These are phyloP conservation scores for Diprion similis DNA, from an alignment of 1,140 invertebrate genomes.

Conservation along the genomic window DNA sequence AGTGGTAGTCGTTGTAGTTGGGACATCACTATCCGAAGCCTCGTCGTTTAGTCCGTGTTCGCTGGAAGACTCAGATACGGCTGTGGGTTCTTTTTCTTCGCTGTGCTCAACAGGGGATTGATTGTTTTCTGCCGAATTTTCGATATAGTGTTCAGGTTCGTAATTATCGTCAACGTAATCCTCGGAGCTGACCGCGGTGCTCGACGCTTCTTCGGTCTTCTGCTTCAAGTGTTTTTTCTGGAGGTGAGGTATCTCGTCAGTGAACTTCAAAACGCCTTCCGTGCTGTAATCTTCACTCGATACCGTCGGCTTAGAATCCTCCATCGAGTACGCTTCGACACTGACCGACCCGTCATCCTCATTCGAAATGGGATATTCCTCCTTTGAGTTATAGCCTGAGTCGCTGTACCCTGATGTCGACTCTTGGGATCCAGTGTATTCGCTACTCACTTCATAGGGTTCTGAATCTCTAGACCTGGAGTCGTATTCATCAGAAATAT, in stretches of 20 bases:
- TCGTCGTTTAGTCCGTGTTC: slow-evolving; percentile 5
- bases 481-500: slow-evolving; percentile 1
- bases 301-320: slow-evolving; percentile 17
- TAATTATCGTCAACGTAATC: slow-evolving; percentile 68
- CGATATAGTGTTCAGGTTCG: slow-evolving; percentile 55
- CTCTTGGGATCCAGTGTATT: background rate
- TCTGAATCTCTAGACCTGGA: background rate
- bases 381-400: background rate
- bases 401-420: background rate
- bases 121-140: slow-evolving; percentile 10
- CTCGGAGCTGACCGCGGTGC: slow-evolving; percentile 33
- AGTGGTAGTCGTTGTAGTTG: slow-evolving; percentile 18
- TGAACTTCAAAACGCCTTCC: slow-evolving; percentile 58
- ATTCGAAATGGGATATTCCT: background rate
- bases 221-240: slow-evolving; percentile 38
- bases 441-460: background rate
- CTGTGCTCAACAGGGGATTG: background rate
- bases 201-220: slow-evolving; percentile 25
- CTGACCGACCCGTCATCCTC: background rate
- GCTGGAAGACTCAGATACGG: background rate
- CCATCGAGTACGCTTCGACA: background rate
- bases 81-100: background rate
- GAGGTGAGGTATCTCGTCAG: slow-evolving; percentile 54
- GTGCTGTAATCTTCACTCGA: slow-evolving; percentile 45
- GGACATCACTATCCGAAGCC: background rate